phyloP scores from a whole-genome alignment of 2,797 vertebrate genomes.

The Octomys mimax region DNA sequence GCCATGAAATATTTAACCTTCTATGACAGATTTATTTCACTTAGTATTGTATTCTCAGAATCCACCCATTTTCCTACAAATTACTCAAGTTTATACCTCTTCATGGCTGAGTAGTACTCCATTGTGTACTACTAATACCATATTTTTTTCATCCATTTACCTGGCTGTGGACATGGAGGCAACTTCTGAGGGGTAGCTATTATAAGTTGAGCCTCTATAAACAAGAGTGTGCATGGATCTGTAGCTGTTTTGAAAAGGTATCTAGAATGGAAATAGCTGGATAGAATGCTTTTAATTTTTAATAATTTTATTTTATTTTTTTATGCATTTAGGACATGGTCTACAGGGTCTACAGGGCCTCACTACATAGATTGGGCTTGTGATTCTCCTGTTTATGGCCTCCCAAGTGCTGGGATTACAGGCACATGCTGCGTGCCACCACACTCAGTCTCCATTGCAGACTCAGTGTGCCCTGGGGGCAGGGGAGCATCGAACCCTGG shows the following conservation, averaged over 20 bases:
- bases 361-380: too few relatives aligned
- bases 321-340: too few relatives aligned
- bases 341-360: too few relatives aligned
- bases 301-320: too few relatives aligned
- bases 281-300: background rate
- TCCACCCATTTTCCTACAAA: background rate
- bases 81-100: background rate
- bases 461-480: too few relatives aligned
- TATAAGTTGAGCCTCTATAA: background rate
- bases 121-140: background rate
- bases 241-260: background rate
- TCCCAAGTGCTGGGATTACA: too few relatives aligned
- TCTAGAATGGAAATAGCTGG: background rate
- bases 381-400: too few relatives aligned
- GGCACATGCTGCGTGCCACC: too few relatives aligned
- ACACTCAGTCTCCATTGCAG: too few relatives aligned
- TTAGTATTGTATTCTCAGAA: background rate
- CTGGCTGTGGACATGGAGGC: background rate
- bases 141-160: background rate
- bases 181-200: background rate
- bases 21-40: background rate
- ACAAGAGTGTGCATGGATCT: background rate
- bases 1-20: background rate
- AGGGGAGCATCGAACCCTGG: too few relatives aligned
- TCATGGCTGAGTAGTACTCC: background rate